These are phyloP conservation scores for Pocillopora damicornis DNA, from an alignment of 64 coral and sea anemone genomes.

Conservation along the genomic window DNA sequence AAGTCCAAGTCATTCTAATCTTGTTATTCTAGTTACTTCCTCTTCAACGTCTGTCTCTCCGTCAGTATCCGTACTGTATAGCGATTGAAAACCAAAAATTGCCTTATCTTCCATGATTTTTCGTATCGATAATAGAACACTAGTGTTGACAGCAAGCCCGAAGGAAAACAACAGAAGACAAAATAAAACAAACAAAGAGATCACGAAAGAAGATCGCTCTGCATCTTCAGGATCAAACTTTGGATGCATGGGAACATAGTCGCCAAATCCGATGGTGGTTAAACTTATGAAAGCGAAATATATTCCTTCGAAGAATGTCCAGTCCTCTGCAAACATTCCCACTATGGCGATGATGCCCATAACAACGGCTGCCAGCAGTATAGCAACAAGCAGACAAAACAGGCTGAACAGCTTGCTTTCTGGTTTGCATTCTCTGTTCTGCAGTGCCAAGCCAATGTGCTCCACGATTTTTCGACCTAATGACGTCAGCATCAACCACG, in stretches of 20 bases:
- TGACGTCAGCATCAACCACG: conserved; percentile 96
- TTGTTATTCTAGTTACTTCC: background rate
- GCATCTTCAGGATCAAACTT: conserved; percentile 51
- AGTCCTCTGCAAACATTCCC: conserved; percentile 70
- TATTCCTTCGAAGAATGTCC: conserved; percentile 89
- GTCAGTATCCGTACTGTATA: conserved; percentile 70
- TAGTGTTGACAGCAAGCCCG: conserved; percentile 76
- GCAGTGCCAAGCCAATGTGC: conserved; percentile 53
- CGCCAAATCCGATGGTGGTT: conserved; percentile 89
- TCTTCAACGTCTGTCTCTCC: conserved; percentile 23
- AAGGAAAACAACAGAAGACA: conserved; percentile 89
- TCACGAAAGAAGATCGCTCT: conserved; percentile 68
- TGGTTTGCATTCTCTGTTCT: conserved; percentile 35
- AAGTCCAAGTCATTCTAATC: background rate
- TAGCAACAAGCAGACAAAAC: conserved; percentile 48
- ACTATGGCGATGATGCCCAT: conserved; percentile 70
- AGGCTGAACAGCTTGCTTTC: conserved; percentile 63
- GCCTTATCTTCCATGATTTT: conserved; percentile 84
- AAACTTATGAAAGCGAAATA: conserved; percentile 91
- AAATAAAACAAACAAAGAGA: conserved; percentile 85
- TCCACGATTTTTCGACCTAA: conserved; percentile 86
- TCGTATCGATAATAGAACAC: conserved; percentile 74
- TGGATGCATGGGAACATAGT: conserved; percentile 86
- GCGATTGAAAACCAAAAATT: conserved; percentile 68
- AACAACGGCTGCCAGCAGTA: conserved; percentile 41